Base-by-base conservation (phyloP, 1,140 invertebrate genomes). In the Drosophila nigromelanica region DNA sequence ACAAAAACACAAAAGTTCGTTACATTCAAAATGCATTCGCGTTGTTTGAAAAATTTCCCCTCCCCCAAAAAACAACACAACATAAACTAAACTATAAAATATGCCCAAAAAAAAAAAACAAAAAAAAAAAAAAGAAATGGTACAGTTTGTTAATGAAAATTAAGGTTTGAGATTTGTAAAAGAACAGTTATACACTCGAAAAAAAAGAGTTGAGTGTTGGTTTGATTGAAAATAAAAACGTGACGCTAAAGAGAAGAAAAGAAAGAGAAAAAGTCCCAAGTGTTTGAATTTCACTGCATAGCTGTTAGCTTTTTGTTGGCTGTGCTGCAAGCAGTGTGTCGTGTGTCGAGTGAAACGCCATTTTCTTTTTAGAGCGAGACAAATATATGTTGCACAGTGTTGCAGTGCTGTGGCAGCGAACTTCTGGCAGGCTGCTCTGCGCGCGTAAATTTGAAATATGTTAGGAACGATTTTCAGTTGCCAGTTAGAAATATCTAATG, bases 91-190 rank as follows among this genome's bases (percentile, higher is more conserved):
- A 66, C 61, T 79, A 77, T 7, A 21, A 71, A 63, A 70, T 55
- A 56, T 69, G 33, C 47, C 40, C 35, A 62, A 56, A 61, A 61
- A 50, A 47, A 45, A 69, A 63, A 48, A 40, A n/a, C 35, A 62
- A 56, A 61, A 61, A 50, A 47, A 45, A 69, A 63, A 48, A 40
- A n/a, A n/a, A n/a, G n/a, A n/a, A n/a, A 50, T 35, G 58, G 62
- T 58, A 80, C 77, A 68, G 76, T 80, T 85, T 85, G 76, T 85
- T 80, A 71, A 64, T 73, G 68, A 27, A 73, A 83, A 72, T 64
- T 59, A 59, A 51, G 64, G 47, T 61, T 72, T 55, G 62, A 80
- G 54, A 64, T 27, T 51, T 76, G 73, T 66, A 73, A 52, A 64
- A 54, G 37, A 18, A 50, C 27, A 43, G 37, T 67, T 67, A 33